Conservation (phyloP, 2,888 invertebrate species). For the Thecocarcelia acutangulata region DNA sequence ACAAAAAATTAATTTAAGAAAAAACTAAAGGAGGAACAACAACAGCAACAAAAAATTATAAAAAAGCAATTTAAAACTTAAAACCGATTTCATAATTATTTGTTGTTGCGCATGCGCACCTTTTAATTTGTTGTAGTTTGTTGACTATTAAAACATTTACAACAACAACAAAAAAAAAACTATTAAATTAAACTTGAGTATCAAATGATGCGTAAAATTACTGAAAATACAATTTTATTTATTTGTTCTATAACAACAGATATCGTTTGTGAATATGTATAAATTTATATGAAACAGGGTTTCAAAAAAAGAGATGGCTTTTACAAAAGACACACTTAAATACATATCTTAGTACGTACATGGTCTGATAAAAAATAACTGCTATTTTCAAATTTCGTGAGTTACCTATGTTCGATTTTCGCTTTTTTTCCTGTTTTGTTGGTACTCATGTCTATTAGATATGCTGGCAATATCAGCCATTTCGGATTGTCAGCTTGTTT, state of each 20-base stretch:
- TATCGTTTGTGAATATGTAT: background rate
- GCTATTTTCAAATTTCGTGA: no score
- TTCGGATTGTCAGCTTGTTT: no score
- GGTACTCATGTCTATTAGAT: no score
- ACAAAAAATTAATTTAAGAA: background rate
- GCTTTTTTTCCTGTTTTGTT: no score
- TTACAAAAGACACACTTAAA: background rate
- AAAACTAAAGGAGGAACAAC: conserved; percentile 30
- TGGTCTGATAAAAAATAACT: no score
- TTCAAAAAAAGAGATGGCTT: background rate
- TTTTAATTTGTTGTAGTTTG: conserved; percentile 67
- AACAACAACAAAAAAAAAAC: conserved; percentile 25
- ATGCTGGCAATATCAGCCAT: no score
- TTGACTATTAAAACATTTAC: conserved; percentile 51
- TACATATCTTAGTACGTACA: no score
- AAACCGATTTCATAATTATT: conserved; percentile 66
- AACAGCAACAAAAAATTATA: conserved; percentile 16
- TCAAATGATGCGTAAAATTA: conserved; percentile 68
- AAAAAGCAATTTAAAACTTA: conserved; percentile 51
- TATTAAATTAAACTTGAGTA: conserved; percentile 50
- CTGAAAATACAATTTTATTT: conserved; percentile 53
- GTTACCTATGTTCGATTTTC: no score
- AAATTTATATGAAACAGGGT: conserved; percentile 4
- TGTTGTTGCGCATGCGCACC: conserved; percentile 67
- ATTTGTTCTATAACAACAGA: conserved; percentile 26